These are phyloP conservation scores for Trichonephila inaurata DNA, from an alignment of 1,140 invertebrate genomes.

Conservation along the genomic window DNA sequence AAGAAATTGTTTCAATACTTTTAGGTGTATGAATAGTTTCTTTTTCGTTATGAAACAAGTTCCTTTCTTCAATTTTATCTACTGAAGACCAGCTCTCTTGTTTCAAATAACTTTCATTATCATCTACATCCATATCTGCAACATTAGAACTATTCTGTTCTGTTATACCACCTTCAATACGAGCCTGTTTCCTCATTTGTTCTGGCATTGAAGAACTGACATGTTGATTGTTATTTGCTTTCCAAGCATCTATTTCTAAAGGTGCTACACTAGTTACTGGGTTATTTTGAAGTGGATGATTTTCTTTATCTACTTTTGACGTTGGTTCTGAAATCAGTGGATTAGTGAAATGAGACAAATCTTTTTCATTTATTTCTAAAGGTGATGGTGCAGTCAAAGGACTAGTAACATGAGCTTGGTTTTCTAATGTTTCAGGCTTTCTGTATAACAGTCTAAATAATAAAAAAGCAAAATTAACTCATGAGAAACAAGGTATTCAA, in stretches of 20 bases:
- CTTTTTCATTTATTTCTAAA: background rate
- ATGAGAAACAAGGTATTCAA: background rate
- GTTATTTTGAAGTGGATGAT: background rate
- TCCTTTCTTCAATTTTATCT: background rate
- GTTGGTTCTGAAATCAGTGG: background rate
- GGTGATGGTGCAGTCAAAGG: constrained; percentile 78
- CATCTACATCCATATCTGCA: background rate
- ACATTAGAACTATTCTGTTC: background rate
- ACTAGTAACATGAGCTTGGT: constrained; percentile 85
- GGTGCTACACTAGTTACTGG: background rate
- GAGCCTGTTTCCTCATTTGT: background rate
- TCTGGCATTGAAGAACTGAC: background rate
- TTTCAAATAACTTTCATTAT: background rate
- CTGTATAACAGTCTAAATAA: constrained; percentile 81
- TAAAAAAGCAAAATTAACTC: background rate
- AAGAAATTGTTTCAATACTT: background rate
- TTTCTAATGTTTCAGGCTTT: constrained; percentile 83
- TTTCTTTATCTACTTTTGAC: background rate
- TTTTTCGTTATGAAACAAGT: background rate
- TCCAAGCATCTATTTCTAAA: background rate
- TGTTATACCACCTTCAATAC: background rate
- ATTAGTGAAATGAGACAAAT: background rate
- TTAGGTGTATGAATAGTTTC: background rate
- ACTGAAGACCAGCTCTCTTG: background rate
- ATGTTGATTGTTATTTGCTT: background rate